A percentile compares a stretch with the other conserved stretches of the same genome.
Evolutionary conservation across 2,888 invertebrate genomes (phyloP).

Genomic region (Diarsia dahlii): DNA sequence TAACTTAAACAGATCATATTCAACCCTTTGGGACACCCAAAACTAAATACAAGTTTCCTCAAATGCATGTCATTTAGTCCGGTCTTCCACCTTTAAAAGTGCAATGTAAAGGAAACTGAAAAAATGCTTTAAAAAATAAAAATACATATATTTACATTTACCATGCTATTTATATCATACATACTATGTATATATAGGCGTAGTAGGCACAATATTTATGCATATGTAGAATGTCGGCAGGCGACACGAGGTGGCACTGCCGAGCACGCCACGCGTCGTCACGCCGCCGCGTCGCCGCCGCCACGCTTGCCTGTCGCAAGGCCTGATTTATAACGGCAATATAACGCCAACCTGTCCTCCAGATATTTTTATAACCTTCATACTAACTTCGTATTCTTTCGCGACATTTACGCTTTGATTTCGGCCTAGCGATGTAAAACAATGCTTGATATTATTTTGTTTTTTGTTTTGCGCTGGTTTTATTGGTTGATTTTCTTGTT

Average conservation of each 20-base stretch:
- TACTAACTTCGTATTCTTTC: conserved; percentile 77
- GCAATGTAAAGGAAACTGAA: background rate
- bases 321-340: conserved; percentile 89
- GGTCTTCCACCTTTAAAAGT: background rate
- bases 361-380: conserved; percentile 88
- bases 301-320: conserved; percentile 78
- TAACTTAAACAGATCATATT: background rate
- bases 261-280: conserved; percentile 73
- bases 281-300: conserved; percentile 71
- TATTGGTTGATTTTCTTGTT: background rate
- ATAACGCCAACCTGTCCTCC: conserved; percentile 88
- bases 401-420: conserved; percentile 78
- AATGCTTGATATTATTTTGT: conserved; percentile 54
- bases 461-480: conserved; percentile 17
- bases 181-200: conserved; percentile 8
- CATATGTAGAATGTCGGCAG: conserved; percentile 77
- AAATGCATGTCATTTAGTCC: background rate
- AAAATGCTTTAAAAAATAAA: no score
- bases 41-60: background rate
- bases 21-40: background rate
- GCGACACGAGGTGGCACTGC: conserved; percentile 75
- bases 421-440: conserved; percentile 60
- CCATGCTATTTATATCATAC: background rate
- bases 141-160: background rate
- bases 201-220: conserved; percentile 76